phyloP scores from a whole-genome alignment of 2,113 vertebrate genomes.

The Dipodomys stephensi region DNA sequence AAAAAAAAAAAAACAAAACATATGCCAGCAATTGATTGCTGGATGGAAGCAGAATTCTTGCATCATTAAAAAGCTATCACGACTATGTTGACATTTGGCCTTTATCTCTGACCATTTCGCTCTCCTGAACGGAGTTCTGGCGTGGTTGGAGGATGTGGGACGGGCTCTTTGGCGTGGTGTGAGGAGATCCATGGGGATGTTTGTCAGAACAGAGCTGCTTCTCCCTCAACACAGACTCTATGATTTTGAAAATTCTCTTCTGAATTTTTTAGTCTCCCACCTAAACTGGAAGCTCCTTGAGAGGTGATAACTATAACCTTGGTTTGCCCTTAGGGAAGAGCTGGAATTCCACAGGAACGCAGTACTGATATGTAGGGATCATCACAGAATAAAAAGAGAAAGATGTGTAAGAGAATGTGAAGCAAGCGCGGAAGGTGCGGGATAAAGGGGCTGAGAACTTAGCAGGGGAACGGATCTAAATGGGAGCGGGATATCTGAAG shows the following conservation, averaged over 20 bases:
- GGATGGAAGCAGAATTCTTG: not conserved
- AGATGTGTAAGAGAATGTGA: not conserved
- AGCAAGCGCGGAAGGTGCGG: too few species aligned
- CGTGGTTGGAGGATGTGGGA: not conserved
- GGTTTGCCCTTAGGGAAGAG: not conserved
- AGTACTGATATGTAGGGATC: too few species aligned
- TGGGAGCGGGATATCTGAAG: not conserved
- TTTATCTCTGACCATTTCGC: not conserved
- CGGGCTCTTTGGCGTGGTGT: not conserved
- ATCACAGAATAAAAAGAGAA: not conserved
- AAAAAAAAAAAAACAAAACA: too few species aligned
- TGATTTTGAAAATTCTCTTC: not conserved
- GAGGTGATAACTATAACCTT: not conserved
- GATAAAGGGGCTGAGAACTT: too few species aligned
- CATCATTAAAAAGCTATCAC: not conserved
- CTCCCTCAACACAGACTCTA: too few species aligned
- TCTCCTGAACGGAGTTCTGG: not conserved
- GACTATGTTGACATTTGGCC: not conserved
- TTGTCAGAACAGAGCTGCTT: too few species aligned
- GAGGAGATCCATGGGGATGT: too few species aligned
- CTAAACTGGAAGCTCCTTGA: not conserved
- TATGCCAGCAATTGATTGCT: too few species aligned
- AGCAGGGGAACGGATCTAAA: not conserved
- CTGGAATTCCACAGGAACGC: not conserved
- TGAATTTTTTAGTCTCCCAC: not conserved